Percentiles rank a stretch among this genome's conserved stretches.
These are phyloP conservation scores for Epistrophe eligans DNA, from an alignment of 2,888 invertebrate species.

Conservation along the genomic window DNA sequence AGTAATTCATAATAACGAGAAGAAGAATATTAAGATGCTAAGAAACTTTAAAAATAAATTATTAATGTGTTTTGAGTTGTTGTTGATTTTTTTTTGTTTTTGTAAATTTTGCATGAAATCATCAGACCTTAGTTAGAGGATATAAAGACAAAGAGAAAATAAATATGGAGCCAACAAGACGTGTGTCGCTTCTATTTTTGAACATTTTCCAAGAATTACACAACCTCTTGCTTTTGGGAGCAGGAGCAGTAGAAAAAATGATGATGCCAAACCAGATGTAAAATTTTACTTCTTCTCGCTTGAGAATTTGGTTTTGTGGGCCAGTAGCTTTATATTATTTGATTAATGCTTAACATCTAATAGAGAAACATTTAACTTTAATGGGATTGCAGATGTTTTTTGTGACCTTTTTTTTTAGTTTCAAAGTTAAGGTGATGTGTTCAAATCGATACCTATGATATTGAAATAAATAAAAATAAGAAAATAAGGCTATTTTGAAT, in stretches of 20 bases:
- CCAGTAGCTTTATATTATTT: neutral
- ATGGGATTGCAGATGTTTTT: slow-evolving; percentile 34
- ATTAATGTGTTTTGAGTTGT: slow-evolving; percentile 36
- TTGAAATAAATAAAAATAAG: neutral
- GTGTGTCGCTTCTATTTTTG: slow-evolving; percentile 40
- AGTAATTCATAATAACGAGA: neutral
- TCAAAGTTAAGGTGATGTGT: slow-evolving; percentile 10
- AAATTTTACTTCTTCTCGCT: neutral
- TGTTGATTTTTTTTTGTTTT: neutral
- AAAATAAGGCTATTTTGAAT: no score
- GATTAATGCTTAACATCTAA: neutral
- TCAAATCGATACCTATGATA: neutral
- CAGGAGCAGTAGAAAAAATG: neutral
- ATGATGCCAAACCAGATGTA: slow-evolving; percentile 20
- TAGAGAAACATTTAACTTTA: neutral
- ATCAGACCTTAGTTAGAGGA: slow-evolving; percentile 1
- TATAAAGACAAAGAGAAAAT: slow-evolving; percentile 15
- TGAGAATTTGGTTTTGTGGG: slow-evolving; percentile 7
- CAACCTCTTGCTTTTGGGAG: slow-evolving; percentile 13
- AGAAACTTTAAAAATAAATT: slow-evolving; percentile 49
- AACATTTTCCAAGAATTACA: slow-evolving; percentile 69
- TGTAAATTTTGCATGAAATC: slow-evolving; percentile 48
- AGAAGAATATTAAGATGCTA: neutral
- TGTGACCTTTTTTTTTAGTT: slow-evolving; percentile 9
- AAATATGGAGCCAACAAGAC: slow-evolving; percentile 16